Percentiles rank a stretch among this genome's conserved stretches.
phyloP scores from a whole-genome alignment of 37 sponge, comb jelly and placozoan genomes.

The Amphimedon queenslandica region DNA sequence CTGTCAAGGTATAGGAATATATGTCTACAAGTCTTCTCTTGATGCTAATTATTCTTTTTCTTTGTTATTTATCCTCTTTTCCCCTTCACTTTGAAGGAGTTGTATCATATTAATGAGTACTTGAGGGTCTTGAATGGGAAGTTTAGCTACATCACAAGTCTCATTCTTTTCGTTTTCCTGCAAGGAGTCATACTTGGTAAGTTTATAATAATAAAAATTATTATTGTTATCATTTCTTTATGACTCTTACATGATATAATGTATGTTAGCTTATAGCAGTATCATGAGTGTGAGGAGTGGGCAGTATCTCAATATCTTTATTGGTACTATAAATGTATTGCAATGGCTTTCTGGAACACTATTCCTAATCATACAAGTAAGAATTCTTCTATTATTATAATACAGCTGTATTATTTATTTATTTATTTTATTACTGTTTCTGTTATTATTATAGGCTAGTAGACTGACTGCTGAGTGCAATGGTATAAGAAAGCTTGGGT shows the following conservation, averaged over 20 bases:
- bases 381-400: too few species aligned
- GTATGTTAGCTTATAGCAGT: neutral
- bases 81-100: constrained; percentile 6
- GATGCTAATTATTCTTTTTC: neutral
- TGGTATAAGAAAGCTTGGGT: constrained; percentile 12
- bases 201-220: too few species aligned
- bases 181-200: constrained; percentile 13
- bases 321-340: constrained; percentile 5
- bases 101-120: constrained; percentile 15
- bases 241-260: too few species aligned
- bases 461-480: constrained; percentile 25
- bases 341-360: constrained; percentile 18
- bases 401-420: too few species aligned
- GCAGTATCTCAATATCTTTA: neutral
- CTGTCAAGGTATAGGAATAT: constrained; percentile 4
- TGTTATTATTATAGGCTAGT: constrained; percentile 13
- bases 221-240: neutral
- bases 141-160: constrained; percentile 1
- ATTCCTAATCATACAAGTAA: constrained; percentile 35
- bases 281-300: neutral
- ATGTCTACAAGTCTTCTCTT: neutral
- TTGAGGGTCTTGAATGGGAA: constrained; percentile 29
- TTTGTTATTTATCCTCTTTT: neutral
- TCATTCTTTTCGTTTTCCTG: constrained; percentile 32
- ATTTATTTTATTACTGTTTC: too few species aligned